These are phyloP conservation scores for Pseudococcus jackbeardsleyi DNA, from an alignment of 2,888 invertebrate species.

Conservation along the genomic window DNA sequence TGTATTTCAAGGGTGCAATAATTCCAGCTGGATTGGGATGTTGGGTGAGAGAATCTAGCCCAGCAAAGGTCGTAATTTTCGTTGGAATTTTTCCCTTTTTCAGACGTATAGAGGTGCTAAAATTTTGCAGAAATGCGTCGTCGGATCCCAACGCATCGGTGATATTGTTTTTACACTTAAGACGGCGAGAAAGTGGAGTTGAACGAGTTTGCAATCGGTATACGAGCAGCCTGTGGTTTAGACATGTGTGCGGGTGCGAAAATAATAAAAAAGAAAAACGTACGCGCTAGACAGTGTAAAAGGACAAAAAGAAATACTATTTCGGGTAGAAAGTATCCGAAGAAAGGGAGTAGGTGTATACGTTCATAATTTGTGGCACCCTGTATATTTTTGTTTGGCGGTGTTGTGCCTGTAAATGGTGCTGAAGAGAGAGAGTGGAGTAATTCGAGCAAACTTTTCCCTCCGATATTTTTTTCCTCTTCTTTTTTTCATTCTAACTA, in stretches of 20 bases:
- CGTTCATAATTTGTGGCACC: slow-evolving; percentile 24
- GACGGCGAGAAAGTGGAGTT: not conserved
- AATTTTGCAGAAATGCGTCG: not conserved
- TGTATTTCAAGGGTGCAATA: not conserved
- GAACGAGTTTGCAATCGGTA: not conserved
- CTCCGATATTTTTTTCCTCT: not conserved
- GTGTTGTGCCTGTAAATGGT: not conserved
- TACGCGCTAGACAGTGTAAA: slow-evolving; percentile 20
- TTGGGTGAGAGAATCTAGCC: not conserved
- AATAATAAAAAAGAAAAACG: slow-evolving; percentile 44
- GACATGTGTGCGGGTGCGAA: not conserved
- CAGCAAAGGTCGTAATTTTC: not conserved
- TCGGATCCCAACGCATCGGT: not conserved
- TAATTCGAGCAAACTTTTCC: slow-evolving; percentile 19
- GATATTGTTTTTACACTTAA: slow-evolving; percentile 9
- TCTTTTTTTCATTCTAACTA: not conserved
- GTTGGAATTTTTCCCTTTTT: not conserved
- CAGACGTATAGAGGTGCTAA: not conserved
- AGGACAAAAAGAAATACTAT: not conserved
- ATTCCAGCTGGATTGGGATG: not conserved
- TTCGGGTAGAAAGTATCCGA: not conserved
- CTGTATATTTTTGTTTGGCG: not conserved
- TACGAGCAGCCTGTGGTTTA: not conserved
- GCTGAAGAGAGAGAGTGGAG: not conserved
- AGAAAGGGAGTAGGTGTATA: not conserved